phyloP scores from a whole-genome alignment of 2,113 vertebrate genomes.

The Eretmochelys imbricata region DNA sequence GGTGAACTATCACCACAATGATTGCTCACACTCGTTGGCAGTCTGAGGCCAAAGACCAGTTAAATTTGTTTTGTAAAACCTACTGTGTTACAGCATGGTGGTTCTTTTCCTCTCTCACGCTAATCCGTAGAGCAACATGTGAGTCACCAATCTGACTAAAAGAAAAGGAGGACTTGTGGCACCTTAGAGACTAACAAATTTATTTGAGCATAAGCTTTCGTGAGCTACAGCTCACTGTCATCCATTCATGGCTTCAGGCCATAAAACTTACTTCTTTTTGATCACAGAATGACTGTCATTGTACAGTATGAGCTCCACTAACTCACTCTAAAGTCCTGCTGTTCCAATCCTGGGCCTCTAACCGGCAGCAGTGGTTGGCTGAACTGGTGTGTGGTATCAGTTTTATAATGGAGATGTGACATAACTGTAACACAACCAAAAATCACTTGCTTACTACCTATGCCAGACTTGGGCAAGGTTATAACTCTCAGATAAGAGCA shows the following conservation, averaged over 20 bases:
- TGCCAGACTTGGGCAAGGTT: not conserved
- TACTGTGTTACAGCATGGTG: not conserved
- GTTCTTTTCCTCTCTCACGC: not conserved
- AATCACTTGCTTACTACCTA: not conserved
- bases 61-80: not conserved
- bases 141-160: not conserved
- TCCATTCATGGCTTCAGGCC: not conserved
- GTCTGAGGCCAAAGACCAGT: not conserved
- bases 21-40: not conserved
- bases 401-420: not conserved
- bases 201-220: no score
- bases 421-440: not conserved
- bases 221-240: not conserved
- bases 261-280: not conserved
- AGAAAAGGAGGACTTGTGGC: no score
- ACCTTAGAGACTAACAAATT: no score
- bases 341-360: not conserved
- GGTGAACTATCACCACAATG: not conserved
- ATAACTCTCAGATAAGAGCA: not conserved
- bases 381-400: not conserved
- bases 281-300: not conserved
- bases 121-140: not conserved
- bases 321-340: not conserved
- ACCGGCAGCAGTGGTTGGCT: accelerated
- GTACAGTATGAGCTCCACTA: accelerated